Base-by-base conservation (phyloP, 2,113 vertebrate species). In the Triplophysa tibetana region DNA sequence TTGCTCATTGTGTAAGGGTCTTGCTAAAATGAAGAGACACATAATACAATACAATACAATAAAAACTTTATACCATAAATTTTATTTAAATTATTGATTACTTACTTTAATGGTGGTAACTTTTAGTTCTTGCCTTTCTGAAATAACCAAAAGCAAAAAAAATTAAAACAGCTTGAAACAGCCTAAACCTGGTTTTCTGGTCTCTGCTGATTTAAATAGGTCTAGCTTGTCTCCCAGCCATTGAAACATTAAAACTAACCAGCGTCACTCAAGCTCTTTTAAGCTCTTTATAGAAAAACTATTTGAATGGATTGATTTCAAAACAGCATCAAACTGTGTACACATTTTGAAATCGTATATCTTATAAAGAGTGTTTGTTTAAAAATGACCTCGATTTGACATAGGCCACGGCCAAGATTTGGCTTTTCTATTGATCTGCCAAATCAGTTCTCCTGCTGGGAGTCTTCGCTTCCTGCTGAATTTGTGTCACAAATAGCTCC, bases 1-100 rank as follows among this genome's bases (percentile, higher is more conserved):
- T 91, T 89, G 64, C 89, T 86, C 90, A 93, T 92, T 16, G 92
- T 91, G 2, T 95, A 97, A 0, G 95, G 96, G 19, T 95, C 92
- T 91, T 95, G 94, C 96, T 97, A 77, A 38, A 86, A 64, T 19
- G 3, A 14, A 45, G 23, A 78, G 16, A 79, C 4, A 78, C 45
- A 43, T 13, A 10, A 26, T 54, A 70, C 24, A 13, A 12, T 24
- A 68, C 14, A 68, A 70, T 19, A 19, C 38, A 41, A 11, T 45
- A 45, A 45, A 10, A 9, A 58, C 24, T 24, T 24, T 24, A 24
- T 24, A 24, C 8, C 17, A 4, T 29, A 4, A 29, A 38, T 5
- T 7, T 38, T 58, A 24, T 58, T 9, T 52, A 16, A 16, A 1
- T 74, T 1, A 2, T 68, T 26, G 1, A 38, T 8, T 60, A 2